These are phyloP conservation scores for Montipora capricornis DNA, from an alignment of 64 coral and sea anemone species.

Conservation along the genomic window DNA sequence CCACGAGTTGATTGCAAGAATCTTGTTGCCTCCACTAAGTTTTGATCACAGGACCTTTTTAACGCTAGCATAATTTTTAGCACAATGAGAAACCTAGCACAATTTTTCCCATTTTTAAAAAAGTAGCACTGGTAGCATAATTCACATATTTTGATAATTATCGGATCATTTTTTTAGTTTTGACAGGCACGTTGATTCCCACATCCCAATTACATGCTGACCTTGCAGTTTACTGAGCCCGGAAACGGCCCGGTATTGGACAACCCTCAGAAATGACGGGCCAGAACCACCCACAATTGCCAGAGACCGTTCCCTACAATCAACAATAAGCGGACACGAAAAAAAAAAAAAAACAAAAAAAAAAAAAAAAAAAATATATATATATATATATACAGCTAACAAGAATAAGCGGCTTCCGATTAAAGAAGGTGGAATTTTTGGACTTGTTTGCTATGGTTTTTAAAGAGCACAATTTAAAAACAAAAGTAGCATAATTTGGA, in stretches of 20 bases:
- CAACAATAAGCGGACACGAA: too few relatives aligned
- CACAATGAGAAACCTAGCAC: background rate
- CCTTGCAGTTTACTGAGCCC: background rate
- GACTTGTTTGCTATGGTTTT: background rate
- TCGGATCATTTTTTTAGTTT: slow-evolving; percentile 3
- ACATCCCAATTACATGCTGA: background rate
- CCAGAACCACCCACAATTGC: too few relatives aligned
- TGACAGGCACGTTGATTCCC: slow-evolving; percentile 4
- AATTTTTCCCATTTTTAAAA: background rate
- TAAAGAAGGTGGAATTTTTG: background rate
- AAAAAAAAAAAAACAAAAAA: too few relatives aligned
- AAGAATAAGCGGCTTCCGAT: slow-evolving; percentile 1
- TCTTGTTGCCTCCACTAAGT: too few relatives aligned
- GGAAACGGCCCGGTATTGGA: background rate
- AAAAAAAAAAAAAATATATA: too few relatives aligned
- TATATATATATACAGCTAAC: background rate
- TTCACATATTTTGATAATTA: slow-evolving; percentile 3
- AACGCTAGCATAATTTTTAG: background rate
- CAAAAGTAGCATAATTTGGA: background rate
- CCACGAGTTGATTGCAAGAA: too few relatives aligned
- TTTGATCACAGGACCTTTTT: too few relatives aligned
- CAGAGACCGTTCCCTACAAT: too few relatives aligned
- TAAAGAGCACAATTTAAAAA: slow-evolving; percentile 6
- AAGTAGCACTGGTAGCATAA: slow-evolving; percentile 5
- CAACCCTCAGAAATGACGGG: too few relatives aligned